Evolutionary conservation across 2,888 invertebrate species (phyloP).

Genomic region (Chaetogeoica ovagalla): DNA sequence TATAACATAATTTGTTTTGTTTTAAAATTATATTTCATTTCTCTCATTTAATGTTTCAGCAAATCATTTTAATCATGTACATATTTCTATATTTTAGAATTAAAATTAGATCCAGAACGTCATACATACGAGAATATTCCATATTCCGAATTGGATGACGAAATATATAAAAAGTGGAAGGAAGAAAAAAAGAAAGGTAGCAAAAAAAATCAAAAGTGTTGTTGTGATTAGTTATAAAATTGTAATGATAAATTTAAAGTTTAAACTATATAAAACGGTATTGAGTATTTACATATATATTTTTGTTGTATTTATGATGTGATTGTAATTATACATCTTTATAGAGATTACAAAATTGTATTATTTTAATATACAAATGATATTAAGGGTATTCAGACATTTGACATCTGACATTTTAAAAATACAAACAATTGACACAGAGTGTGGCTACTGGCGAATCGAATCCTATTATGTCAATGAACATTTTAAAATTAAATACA

Average conservation of each 20-base stretch:
- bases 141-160: constrained; percentile 55
- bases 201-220: constrained; percentile 32
- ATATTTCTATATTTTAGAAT: constrained; percentile 62
- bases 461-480: too few relatives aligned
- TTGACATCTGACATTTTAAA: too few relatives aligned
- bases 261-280: not conserved
- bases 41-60: not conserved
- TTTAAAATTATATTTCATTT: not conserved
- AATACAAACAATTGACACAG: too few relatives aligned
- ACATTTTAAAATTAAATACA: too few relatives aligned
- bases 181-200: constrained; percentile 42
- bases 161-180: constrained; percentile 48
- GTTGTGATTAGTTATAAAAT: constrained; percentile 12
- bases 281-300: too few relatives aligned
- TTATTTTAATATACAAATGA: too few relatives aligned
- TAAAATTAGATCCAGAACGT: constrained; percentile 67
- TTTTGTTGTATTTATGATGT: too few relatives aligned
- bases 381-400: too few relatives aligned
- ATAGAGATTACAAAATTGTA: too few relatives aligned
- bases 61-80: constrained; percentile 58
- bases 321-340: too few relatives aligned
- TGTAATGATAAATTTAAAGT: not conserved
- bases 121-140: constrained; percentile 64
- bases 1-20: not conserved
- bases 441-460: too few relatives aligned